Percentiles rank a stretch among this genome's conserved stretches.
Conservation (phyloP, 2,888 invertebrate genomes). For the Andrena camellia region DNA sequence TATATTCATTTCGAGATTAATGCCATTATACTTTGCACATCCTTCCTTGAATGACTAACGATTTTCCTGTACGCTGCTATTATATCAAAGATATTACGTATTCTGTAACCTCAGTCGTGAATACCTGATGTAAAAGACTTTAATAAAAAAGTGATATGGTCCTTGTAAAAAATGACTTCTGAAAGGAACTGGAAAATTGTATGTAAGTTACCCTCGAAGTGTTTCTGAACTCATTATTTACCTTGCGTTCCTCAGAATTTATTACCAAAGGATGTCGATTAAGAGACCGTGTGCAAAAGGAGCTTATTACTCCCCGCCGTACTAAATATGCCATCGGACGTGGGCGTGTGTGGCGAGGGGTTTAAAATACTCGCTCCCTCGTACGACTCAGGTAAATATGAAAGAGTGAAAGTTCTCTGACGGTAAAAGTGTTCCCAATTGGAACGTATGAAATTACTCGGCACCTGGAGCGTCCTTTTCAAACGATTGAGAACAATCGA, state of each 20-base stretch:
- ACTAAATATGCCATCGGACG: conserved; percentile 15
- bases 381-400: background rate
- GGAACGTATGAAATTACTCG: conserved; percentile 23
- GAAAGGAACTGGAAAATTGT: background rate
- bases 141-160: background rate
- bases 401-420: background rate
- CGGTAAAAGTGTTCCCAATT: background rate
- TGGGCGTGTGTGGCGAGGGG: background rate
- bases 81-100: too few relatives aligned
- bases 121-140: background rate
- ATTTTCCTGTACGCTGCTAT: too few relatives aligned
- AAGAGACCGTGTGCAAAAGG: background rate
- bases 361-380: conserved; percentile 20
- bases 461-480: background rate
- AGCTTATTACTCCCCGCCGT: conserved; percentile 10
- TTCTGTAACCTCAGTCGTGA: too few relatives aligned
- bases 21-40: too few relatives aligned
- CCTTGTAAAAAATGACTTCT: background rate
- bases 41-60: too few relatives aligned
- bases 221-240: background rate
- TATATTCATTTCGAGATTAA: too few relatives aligned
- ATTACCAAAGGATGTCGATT: conserved; percentile 11
- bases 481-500: conserved; percentile 4
- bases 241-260: background rate
- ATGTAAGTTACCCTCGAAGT: too few relatives aligned